phyloP scores from a whole-genome alignment of 2,888 invertebrate species.

The Empis stercorea region DNA sequence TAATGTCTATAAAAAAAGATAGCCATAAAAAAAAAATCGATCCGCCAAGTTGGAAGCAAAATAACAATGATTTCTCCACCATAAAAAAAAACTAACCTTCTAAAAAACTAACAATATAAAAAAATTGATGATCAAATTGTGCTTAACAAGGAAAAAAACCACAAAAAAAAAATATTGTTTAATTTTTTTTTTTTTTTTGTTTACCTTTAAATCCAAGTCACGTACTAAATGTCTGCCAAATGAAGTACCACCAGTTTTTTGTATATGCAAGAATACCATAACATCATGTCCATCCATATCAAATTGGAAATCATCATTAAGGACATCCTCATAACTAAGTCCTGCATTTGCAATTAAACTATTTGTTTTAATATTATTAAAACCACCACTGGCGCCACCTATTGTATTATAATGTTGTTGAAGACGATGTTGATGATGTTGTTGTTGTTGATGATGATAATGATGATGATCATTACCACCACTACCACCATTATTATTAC shows the following conservation, averaged over 20 bases:
- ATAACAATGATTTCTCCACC: too few species aligned
- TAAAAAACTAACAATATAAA: too few species aligned
- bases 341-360: conserved; percentile 41
- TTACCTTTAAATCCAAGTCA: conserved; percentile 72
- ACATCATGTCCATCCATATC: conserved; percentile 91
- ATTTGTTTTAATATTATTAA: conserved; percentile 10
- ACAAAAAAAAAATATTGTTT: not conserved
- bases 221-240: conserved; percentile 94
- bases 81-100: too few species aligned
- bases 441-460: conserved; percentile 16
- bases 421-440: conserved; percentile 12
- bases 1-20: too few species aligned
- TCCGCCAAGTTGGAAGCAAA: too few species aligned
- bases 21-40: too few species aligned
- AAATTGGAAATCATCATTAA: conserved; percentile 77
- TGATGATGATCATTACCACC: conserved; percentile 6
- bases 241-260: conserved; percentile 97
- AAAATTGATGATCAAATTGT: too few species aligned
- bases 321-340: conserved; percentile 73
- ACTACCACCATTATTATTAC: conserved; percentile 8
- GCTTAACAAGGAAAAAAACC: too few species aligned
- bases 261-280: conserved; percentile 96
- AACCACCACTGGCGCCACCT: conserved; percentile 10
- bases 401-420: not conserved
- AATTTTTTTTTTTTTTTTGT: too few species aligned